Percentiles rank a stretch among this genome's conserved stretches.
Conservation (phyloP, 2,113 vertebrate species). For the Hyaena hyaena region DNA sequence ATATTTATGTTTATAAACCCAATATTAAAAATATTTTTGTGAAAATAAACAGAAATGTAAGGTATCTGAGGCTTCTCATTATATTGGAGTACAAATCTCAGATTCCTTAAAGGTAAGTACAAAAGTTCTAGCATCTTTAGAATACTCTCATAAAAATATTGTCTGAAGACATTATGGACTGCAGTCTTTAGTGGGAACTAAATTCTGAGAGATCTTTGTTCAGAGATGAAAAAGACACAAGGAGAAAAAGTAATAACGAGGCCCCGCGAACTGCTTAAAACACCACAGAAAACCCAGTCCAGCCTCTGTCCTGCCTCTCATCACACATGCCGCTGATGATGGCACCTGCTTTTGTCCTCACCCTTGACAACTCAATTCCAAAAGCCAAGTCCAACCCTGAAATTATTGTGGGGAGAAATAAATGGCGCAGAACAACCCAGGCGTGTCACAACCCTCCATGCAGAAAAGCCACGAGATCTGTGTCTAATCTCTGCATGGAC, state of each 20-base stretch:
- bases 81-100: not conserved
- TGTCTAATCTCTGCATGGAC: not conserved
- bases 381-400: not conserved
- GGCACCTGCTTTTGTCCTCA: not conserved
- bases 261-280: not conserved
- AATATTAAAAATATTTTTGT: not conserved
- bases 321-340: not conserved
- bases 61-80: not conserved
- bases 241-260: not conserved
- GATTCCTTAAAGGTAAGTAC: not conserved
- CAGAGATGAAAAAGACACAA: not conserved
- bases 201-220: not conserved
- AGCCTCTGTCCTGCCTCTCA: too few species aligned
- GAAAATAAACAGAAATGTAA: not conserved
- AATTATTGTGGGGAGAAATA: not conserved
- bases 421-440: not conserved
- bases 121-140: not conserved
- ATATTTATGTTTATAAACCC: not conserved
- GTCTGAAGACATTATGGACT: not conserved
- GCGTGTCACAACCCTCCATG: accelerated
- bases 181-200: not conserved
- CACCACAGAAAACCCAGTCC: not conserved
- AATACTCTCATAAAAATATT: not conserved
- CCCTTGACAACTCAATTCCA: not conserved
- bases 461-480: not conserved